Percentiles rank a stretch among this genome's conserved stretches.
phyloP scores from a whole-genome alignment of 2,888 invertebrate species.

The Drosophila subsilvestris region DNA sequence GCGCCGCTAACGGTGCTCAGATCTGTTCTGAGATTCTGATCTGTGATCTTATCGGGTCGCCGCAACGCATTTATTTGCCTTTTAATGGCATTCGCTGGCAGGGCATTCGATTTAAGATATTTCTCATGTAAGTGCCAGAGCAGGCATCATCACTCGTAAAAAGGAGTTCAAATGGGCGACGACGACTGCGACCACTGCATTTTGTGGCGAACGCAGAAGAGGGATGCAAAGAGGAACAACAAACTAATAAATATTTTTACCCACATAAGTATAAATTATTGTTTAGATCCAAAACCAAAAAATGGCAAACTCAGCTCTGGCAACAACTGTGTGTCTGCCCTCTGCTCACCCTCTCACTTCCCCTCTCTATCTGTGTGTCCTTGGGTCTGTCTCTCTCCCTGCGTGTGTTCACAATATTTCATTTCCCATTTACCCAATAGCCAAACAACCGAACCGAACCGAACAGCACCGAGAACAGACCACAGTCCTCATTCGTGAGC shows the following conservation, averaged over 20 bases:
- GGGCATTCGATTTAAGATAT: conserved; percentile 18
- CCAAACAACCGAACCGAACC: background rate
- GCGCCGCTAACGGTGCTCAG: conserved; percentile 28
- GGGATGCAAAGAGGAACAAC: conserved; percentile 46
- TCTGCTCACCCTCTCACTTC: background rate
- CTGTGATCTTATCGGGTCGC: conserved; percentile 24
- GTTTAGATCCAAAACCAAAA: conserved; percentile 51
- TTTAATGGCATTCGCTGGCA: conserved; percentile 30
- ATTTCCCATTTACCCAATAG: conserved; percentile 49
- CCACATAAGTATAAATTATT: conserved; percentile 74
- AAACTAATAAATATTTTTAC: conserved; percentile 72
- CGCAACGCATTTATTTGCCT: conserved; percentile 29
- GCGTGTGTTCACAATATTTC: conserved; percentile 66
- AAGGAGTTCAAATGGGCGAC: conserved; percentile 28
- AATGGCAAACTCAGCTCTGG: conserved; percentile 32
- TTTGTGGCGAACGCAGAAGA: background rate
- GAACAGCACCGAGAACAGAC: background rate
- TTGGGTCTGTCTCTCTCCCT: background rate
- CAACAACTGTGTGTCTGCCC: background rate
- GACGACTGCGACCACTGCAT: background rate
- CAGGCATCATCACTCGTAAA: conserved; percentile 30
- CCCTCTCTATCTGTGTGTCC: background rate
- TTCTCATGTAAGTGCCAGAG: conserved; percentile 45
- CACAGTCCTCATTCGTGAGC: background rate
- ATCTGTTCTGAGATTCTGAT: background rate